Conservation (phyloP, 2,888 invertebrate genomes). For the Elegia similella region DNA sequence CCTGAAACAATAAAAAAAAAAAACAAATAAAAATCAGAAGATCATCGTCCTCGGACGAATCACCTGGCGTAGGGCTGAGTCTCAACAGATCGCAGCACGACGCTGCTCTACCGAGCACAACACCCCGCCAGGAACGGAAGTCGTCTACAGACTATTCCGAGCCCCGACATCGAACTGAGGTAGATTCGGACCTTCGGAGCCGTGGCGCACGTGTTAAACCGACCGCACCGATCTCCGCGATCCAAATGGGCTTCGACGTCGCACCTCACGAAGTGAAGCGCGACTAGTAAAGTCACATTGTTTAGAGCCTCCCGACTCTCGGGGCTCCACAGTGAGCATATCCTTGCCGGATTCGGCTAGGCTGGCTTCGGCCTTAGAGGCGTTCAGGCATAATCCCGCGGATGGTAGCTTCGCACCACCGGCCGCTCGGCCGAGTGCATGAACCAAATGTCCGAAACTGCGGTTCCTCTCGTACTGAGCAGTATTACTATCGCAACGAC, state of each 20-base stretch:
- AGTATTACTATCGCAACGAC: slow-evolving; percentile 81
- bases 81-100: too few relatives aligned
- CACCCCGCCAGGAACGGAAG: slow-evolving; percentile 82
- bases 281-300: slow-evolving; percentile 60
- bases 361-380: slow-evolving; percentile 84
- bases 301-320: slow-evolving; percentile 71
- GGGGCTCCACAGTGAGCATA: slow-evolving; percentile 57
- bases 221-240: slow-evolving; percentile 49
- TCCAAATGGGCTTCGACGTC: slow-evolving; percentile 59
- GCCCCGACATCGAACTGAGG: slow-evolving; percentile 73
- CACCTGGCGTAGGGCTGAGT: slow-evolving; percentile 61
- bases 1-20: background rate
- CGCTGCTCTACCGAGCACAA: slow-evolving; percentile 79
- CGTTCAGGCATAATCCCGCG: slow-evolving; percentile 81
- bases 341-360: slow-evolving; percentile 78
- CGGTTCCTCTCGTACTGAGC: slow-evolving; percentile 81
- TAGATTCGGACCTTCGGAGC: slow-evolving; percentile 39
- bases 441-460: slow-evolving; percentile 83
- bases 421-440: slow-evolving; percentile 84
- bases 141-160: slow-evolving; percentile 84
- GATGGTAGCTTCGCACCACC: slow-evolving; percentile 84
- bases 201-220: slow-evolving; percentile 42
- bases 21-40: background rate
- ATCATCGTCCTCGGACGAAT: slow-evolving; percentile 10
- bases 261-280: slow-evolving; percentile 46